Base-by-base conservation (phyloP, 2,113 vertebrate species). In the Ictidomys tridecemlineatus region DNA sequence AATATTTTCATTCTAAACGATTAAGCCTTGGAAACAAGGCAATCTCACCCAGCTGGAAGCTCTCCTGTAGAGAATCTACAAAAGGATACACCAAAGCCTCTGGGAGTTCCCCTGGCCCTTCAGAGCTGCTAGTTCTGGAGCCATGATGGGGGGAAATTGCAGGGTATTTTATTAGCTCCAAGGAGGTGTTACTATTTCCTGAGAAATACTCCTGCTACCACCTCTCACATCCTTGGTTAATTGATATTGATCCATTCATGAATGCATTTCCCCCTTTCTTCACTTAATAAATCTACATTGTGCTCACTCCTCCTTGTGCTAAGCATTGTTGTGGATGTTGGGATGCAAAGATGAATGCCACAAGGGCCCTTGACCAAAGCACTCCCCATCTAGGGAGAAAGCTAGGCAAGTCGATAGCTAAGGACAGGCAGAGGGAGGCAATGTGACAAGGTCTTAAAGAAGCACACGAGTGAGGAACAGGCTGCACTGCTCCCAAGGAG, bases 1-100 rank as follows among this genome's bases (percentile, higher is more conserved):
- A 76, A 70, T 53, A 70, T 69, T 96, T 96, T 79, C 51, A 76
- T 34, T 78, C 91, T 93, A 28, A 90, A 56, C 58, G 42, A 84
- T 74, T 48, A 88, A 82, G 45, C 8, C 20, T 78, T 61, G 22
- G 67, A 95, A 93, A 77, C 16, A 85, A 77, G 67, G 34, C 28
- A 74, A 22, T 37, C n/a, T 84, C 53, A 87, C 34, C 30, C 37
- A 85, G 28, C 32, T 85, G 76, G 67, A 95, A 92, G 85, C n/a
- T 86, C 74, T 92, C 8, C 2, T 85, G 56, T 37, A 24, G 20
- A 61, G 24, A 94, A 93, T 70, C 51, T 73, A 80, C 53, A 91
- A 65, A 67, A 74, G 58, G 0, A 45, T 3, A 83, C 20, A 65
- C n/a, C 20, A 8, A 92, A 58, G 6, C 34, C 32, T 77, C 77